Evolutionary conservation across 2,797 vertebrate species (phyloP), one percentile per base, ranked within the genome.

Genomic region (Pampus argenteus): DNA sequence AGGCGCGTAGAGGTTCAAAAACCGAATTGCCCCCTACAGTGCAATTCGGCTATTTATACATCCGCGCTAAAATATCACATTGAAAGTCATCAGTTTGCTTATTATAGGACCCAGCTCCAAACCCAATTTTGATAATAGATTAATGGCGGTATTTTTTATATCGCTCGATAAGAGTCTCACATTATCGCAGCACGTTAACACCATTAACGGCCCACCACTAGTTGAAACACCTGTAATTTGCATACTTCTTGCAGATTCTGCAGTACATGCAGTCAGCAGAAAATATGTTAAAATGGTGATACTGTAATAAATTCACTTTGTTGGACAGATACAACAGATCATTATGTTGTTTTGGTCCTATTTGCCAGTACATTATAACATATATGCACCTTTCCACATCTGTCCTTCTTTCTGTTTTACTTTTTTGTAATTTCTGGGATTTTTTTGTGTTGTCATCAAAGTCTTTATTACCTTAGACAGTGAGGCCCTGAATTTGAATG

Each of bases 391-490:
- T 56, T 5, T 42, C 28, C 28, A 56, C 25, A 47, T 65, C 68
- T 47, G 51, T 22, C 10, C 3, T 0, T 40, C 25, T 59, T 59
- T 66, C 13, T 18, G 0, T 64, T 70, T 26, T 31, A 13, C n/a
- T 52, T 28, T 66, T 65, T 29, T 7, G 9, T 3, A 73, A 80
- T 45, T 23, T 61, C 20, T n/a, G n/a, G n/a, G n/a, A n/a, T n/a
- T n/a, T 56, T 65, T 23, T 1, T 65, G 49, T 61, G 38, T 42
- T 45, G 20, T 71, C 48, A 73, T 55, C 50, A 29, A 29, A n/a
- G n/a, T 66, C 22, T 79, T 78, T 70, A 59, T 22, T 48, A 15
- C 57, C 17, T 66, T 5, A 63, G 45, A 78, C 78, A 47, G 14
- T 49, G 31, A 44, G 64, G 5, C 8, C 31, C 58, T 77, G 55